Evolutionary conservation across 2,888 invertebrate genomes (phyloP).

Genomic region (Camptogramma bilineatum): DNA sequence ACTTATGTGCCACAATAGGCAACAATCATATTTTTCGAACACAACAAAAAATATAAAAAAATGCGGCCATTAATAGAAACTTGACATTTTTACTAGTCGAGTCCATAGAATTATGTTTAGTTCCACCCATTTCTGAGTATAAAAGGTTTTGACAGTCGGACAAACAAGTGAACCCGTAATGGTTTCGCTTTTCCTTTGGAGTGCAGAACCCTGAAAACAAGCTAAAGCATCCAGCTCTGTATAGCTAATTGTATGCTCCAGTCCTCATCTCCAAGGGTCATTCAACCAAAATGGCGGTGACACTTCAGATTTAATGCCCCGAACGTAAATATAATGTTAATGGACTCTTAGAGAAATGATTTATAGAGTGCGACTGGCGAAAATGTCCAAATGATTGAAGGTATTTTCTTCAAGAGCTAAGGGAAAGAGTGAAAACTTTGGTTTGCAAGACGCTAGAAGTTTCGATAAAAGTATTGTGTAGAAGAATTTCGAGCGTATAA

Average conservation of each 20-base stretch:
- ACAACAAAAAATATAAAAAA: too few relatives aligned
- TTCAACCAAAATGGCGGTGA: constrained; percentile 35
- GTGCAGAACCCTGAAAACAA: background rate
- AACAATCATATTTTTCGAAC: too few relatives aligned
- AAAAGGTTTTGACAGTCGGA: too few relatives aligned
- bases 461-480: background rate
- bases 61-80: too few relatives aligned
- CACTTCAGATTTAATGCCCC: constrained; percentile 27
- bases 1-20: too few relatives aligned
- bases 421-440: background rate
- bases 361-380: constrained; percentile 17
- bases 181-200: too few relatives aligned
- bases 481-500: background rate
- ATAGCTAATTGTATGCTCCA: background rate
- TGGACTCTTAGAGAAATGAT: constrained; percentile 28
- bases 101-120: too few relatives aligned
- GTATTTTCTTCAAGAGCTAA: background rate
- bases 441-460: background rate
- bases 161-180: too few relatives aligned
- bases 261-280: constrained; percentile 26
- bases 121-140: too few relatives aligned
- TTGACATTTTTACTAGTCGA: too few relatives aligned
- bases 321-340: constrained; percentile 33
- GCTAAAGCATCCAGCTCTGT: background rate
- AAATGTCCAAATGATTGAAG: constrained; percentile 15